Evolutionary conservation across 2,888 invertebrate genomes (phyloP), one percentile per base, ranked within the genome.

Genomic region (Labia minor): DNA sequence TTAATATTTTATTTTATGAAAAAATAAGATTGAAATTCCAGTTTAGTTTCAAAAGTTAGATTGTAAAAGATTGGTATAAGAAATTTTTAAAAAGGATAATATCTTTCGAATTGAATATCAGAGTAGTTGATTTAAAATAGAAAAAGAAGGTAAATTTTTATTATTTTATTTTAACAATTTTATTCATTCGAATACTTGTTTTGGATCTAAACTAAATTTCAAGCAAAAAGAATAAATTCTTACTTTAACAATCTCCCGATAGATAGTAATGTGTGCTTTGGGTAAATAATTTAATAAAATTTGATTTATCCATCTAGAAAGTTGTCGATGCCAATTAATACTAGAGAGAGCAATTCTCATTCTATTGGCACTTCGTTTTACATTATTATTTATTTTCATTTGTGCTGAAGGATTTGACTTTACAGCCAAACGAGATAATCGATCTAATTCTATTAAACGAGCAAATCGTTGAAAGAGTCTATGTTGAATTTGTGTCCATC

Each of bases 241-340:
- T 74, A 85, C 87, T 80, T 90, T 90, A 70, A 92, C 76, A 64
- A 90, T 86, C 73, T 92, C 90, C 18, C 91, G 79, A 76, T 92
- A 92, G 6, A 85, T 84, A 0, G 85, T 83, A 71, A 91, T 80
- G 74, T 88, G 87, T 3, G 82, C 80, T 18, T 82, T 80, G 65
- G 83, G 85, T 63, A 90, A 77, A 72, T 84, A 79, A 69, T 90
- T 89, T 71, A 90, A 81, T 6, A 92, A 75, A 10, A 87, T 75
- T 61, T 82, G 79, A 76, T 92, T 91, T 33, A 92, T 76, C 92
- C 92, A 92, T 71, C 90, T 88, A 0, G 85, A 82, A 20, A 88
- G 77, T 70, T 85, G 83, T 20, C 82, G 76, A 72, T 91, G 89
- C 90, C 90, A 92, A n/a, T 82, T 80, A 10, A 87, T 49, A 49